Conservation (phyloP, 2,888 invertebrate genomes). For the Cantharis nigra region DNA sequence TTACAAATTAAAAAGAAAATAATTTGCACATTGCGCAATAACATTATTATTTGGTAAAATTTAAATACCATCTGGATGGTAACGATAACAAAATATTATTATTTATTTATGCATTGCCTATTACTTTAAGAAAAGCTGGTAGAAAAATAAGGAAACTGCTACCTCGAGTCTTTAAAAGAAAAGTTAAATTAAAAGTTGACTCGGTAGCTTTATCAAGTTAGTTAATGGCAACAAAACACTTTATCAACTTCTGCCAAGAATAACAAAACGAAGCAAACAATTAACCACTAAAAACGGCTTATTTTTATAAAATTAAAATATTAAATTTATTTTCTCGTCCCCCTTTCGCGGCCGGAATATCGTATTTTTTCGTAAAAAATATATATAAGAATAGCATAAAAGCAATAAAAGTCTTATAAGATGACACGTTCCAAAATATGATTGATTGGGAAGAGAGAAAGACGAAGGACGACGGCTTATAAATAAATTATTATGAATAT, state of each 20-base stretch:
- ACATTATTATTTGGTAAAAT: neutral
- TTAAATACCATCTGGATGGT: neutral
- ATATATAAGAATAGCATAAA: neutral
- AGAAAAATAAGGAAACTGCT: neutral
- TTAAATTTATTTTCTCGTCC: neutral
- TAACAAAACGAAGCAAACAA: neutral
- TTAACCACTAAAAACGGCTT: neutral
- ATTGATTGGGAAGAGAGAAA: neutral
- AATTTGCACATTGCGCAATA: neutral
- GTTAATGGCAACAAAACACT: conserved; percentile 1
- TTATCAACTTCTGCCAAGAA: conserved; percentile 4
- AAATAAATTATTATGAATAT: neutral
- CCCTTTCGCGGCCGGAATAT: neutral
- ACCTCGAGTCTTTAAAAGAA: conserved; percentile 1
- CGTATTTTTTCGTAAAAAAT: neutral
- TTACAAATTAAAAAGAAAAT: neutral
- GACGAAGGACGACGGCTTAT: neutral
- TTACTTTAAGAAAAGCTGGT: neutral
- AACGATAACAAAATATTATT: neutral
- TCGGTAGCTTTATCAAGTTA: conserved; percentile 4
- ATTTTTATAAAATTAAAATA: neutral
- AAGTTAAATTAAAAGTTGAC: conserved; percentile 3
- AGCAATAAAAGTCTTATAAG: neutral
- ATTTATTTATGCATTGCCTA: neutral
- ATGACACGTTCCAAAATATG: neutral